Percentiles rank a stretch among this genome's conserved stretches.
phyloP scores from a whole-genome alignment of 37 sponge, comb jelly and placozoan genomes.

The Geodia barretti region DNA sequence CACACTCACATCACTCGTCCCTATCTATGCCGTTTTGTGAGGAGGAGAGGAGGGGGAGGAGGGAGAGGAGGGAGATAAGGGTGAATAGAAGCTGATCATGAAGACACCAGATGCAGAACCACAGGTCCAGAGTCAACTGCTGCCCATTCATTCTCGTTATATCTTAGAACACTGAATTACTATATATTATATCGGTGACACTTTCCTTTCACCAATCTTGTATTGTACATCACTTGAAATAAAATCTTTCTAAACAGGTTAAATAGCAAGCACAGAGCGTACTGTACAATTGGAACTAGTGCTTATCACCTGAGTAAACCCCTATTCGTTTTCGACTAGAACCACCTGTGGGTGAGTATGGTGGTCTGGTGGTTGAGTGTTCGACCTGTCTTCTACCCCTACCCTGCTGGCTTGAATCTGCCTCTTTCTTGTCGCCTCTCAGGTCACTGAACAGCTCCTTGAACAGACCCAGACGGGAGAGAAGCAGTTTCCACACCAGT shows the following conservation, averaged over 20 bases:
- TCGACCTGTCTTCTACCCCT: background rate
- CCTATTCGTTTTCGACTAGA: background rate
- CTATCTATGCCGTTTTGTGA: conserved; percentile 58
- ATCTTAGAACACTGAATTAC: too few species aligned
- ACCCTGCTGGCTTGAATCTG: background rate
- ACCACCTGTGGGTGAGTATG: background rate
- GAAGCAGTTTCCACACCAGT: conserved; percentile 69
- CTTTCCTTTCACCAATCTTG: too few species aligned
- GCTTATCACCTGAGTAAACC: background rate
- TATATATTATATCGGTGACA: too few species aligned
- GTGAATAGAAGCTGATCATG: too few species aligned
- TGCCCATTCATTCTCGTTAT: too few species aligned
- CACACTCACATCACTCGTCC: conserved; percentile 35
- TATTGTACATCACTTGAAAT: too few species aligned
- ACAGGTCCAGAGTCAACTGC: too few species aligned
- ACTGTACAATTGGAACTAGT: too few species aligned
- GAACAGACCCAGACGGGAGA: conserved; percentile 48
- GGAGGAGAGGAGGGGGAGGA: conserved; percentile 5
- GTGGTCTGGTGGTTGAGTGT: background rate
- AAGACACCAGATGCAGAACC: too few species aligned
- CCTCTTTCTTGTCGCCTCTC: background rate
- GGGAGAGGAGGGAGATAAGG: background rate
- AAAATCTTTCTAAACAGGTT: too few species aligned
- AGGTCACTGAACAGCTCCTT: conserved; percentile 36
- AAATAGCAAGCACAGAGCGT: too few species aligned